Evolutionary conservation across 2,797 vertebrate species (phyloP).

Genomic region (Tragelaphus eurycerus): DNA sequence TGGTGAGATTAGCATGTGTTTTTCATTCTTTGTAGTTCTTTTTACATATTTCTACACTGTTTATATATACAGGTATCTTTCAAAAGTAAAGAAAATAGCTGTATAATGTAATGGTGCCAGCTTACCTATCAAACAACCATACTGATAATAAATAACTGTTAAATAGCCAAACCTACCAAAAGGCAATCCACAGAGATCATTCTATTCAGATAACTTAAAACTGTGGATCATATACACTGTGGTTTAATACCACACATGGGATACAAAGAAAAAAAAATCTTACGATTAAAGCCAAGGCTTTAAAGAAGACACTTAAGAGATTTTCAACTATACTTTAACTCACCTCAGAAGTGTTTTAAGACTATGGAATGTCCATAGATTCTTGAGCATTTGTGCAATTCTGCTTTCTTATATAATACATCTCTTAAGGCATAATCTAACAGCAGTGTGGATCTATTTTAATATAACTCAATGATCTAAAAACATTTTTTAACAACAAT

Average conservation of each 20-base stretch:
- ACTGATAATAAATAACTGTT: constrained; percentile 42
- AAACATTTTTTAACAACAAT: constrained; percentile 24
- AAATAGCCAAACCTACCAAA: constrained; percentile 20
- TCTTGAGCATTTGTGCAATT: constrained; percentile 56
- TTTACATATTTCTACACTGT: constrained; percentile 22
- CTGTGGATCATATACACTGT: constrained; percentile 8
- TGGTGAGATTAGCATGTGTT: not conserved
- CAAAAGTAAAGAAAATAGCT: constrained; percentile 36
- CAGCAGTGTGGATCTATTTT: constrained; percentile 28
- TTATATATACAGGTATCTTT: constrained; percentile 40
- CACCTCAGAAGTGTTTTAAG: constrained; percentile 24
- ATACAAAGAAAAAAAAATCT: not conserved
- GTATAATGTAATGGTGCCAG: not conserved
- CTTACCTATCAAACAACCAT: constrained; percentile 39
- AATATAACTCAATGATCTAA: constrained; percentile 49
- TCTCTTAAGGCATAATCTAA: constrained; percentile 17
- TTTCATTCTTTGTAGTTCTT: constrained; percentile 11
- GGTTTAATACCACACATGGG: not conserved
- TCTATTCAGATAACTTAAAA: constrained; percentile 33
- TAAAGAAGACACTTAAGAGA: constrained; percentile 35
- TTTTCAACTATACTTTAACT: constrained; percentile 28
- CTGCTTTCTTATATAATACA: constrained; percentile 54
- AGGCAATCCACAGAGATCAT: constrained; percentile 5
- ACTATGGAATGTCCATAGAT: not conserved
- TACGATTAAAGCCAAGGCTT: constrained; percentile 10